Conservation (phyloP, 2,888 invertebrate genomes). For the Helicoverpa assulta region DNA sequence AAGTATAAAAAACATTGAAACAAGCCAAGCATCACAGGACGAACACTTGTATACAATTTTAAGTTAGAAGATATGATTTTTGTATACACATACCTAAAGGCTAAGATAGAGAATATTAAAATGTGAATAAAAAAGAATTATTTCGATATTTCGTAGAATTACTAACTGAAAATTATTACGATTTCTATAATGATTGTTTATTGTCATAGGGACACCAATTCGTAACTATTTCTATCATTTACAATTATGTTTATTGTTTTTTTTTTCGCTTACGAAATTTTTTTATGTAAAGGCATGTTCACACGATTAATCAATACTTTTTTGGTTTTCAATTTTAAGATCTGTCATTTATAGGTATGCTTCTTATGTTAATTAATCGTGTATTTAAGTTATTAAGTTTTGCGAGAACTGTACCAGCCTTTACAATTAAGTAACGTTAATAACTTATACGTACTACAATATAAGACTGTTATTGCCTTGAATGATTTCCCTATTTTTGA, state of each 20-base stretch:
- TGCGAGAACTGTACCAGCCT: not conserved
- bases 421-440: not conserved
- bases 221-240: conserved; percentile 45
- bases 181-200: conserved; percentile 36
- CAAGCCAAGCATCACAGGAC: conserved; percentile 47
- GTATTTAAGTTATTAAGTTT: no score
- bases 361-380: not conserved
- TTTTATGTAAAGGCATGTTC: not conserved
- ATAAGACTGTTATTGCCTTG: conserved; percentile 2
- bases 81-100: conserved; percentile 18
- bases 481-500: conserved; percentile 1
- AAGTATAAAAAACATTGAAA: conserved; percentile 23
- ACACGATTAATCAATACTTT: not conserved
- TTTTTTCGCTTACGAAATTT: not conserved
- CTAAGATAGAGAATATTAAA: conserved; percentile 32
- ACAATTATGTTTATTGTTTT: conserved; percentile 16
- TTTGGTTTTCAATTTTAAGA: not conserved
- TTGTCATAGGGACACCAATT: conserved; percentile 52
- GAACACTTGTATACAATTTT: conserved; percentile 37
- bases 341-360: not conserved
- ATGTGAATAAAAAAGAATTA: conserved; percentile 4
- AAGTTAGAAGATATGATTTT: conserved; percentile 37
- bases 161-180: conserved; percentile 4
- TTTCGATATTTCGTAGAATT: conserved; percentile 1
- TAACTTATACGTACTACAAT: not conserved